Conservation (phyloP, 37 sponge, comb jelly and placozoan genomes). For the Amphimedon queenslandica region DNA sequence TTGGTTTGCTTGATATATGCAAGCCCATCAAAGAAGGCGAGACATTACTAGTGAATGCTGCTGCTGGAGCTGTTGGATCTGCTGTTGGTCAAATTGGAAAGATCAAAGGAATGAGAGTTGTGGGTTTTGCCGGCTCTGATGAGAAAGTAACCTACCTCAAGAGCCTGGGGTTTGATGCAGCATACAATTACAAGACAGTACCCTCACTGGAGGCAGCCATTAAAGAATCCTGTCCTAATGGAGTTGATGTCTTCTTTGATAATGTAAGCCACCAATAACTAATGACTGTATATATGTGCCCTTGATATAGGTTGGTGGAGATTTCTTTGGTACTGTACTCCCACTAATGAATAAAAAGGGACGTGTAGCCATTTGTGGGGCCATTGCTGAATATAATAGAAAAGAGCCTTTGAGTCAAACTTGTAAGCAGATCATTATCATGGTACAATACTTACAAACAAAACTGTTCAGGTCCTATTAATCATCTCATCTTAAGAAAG, state of each 20-base stretch:
- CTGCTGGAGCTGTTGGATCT: conserved; percentile 93
- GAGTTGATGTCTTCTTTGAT: conserved; percentile 87
- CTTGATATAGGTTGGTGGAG: conserved; percentile 95
- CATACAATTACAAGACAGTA: conserved; percentile 90
- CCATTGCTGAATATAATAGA: conserved; percentile 75
- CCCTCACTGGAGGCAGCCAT: conserved; percentile 44
- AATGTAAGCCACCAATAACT: too few species aligned
- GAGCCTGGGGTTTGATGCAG: conserved; percentile 81
- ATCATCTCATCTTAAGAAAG: conserved; percentile 40
- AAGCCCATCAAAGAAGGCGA: conserved; percentile 78
- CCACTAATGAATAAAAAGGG: conserved; percentile 68
- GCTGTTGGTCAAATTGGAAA: conserved; percentile 82
- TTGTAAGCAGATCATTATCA: too few species aligned
- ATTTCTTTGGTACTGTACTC: conserved; percentile 64
- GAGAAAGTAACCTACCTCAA: conserved; percentile 68
- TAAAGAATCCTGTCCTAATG: conserved; percentile 81
- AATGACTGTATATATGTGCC: too few species aligned
- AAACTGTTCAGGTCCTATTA: too few species aligned
- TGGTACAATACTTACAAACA: too few species aligned
- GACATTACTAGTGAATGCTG: conserved; percentile 78
- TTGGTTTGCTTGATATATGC: conserved; percentile 74
- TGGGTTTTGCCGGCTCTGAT: conserved; percentile 85
- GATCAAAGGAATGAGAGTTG: conserved; percentile 81
- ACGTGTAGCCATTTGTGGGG: conserved; percentile 73
- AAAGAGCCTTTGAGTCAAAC: conserved; percentile 24